Evolutionary conservation across 2,888 invertebrate species (phyloP), one percentile per base, ranked within the genome.

Genomic region (Fragum sueziense): DNA sequence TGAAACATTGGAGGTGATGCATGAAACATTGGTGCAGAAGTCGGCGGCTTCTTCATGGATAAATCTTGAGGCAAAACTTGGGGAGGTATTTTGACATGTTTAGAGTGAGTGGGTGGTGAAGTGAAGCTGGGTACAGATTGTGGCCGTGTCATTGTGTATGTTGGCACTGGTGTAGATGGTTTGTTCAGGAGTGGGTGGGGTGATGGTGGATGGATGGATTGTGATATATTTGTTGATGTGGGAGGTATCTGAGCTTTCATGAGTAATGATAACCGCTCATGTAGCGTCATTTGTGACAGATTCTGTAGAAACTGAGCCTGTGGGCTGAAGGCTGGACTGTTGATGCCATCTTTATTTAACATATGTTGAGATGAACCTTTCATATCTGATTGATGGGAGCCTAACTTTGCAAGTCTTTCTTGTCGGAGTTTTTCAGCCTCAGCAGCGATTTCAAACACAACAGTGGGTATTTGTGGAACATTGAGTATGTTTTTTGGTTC

Each of bases 191-290:
- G 31, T 0, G 54, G 22, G 22, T 33, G 41, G 0, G 65, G 65
- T 20, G n/a, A n/a, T 6, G 33, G 33, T 20, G 29, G 33, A 25
- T 29, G 33, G 9, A 61, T 29, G 31, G 61, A 4, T 57, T 57
- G 57, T 33, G 71, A 41, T 51, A 29, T n/a, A 22, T 7, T 37
- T n/a, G 20, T 57, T 34, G 72, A n/a, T n/a, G 67, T 27, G 1
- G 74, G 31, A 22, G 72, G 72, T 37, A 72, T 47, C 52, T 76
- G 80, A 47, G 76, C 76, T 68, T 80, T 80, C 80, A 80, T 80
- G 7, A 80, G 29, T 33, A 80, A 65, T 22, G 76, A 74, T 29
- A 80, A 37, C 25, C 77, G 59, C 22, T 80, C 80, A 20, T 77
- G 74, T 65, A 65, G 41, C 11, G 65, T 65, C 65, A 65, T 65